Conservation (phyloP, 2,113 vertebrate species). For the Leuciscus idus region DNA sequence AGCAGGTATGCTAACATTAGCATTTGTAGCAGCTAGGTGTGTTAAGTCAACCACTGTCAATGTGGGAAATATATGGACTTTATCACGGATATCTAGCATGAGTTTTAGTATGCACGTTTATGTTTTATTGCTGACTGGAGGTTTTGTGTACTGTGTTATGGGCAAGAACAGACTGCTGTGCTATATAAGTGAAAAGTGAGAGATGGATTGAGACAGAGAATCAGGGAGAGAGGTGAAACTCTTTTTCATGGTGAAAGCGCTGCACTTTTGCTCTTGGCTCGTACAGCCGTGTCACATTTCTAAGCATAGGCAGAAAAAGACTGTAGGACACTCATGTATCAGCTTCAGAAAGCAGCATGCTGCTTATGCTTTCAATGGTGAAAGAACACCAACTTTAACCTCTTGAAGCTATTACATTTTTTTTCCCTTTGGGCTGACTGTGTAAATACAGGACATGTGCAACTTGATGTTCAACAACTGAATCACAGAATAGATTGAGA, state of each 20-base stretch:
- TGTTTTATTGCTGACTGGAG: slow-evolving; percentile 6
- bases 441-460: background rate
- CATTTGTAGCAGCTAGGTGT: background rate
- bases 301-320: slow-evolving; percentile 50
- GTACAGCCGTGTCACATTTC: slow-evolving; percentile 48
- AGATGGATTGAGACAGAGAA: slow-evolving; percentile 7
- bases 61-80: background rate
- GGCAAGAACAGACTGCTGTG: slow-evolving; percentile 26
- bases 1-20: too few species aligned
- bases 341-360: slow-evolving; percentile 35
- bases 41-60: background rate
- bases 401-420: background rate
- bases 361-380: background rate
- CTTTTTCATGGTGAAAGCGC: slow-evolving; percentile 47
- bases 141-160: slow-evolving; percentile 24
- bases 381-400: background rate
- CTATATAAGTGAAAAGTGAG: background rate
- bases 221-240: slow-evolving; percentile 35
- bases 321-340: slow-evolving; percentile 38
- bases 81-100: background rate
- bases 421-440: background rate
- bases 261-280: slow-evolving; percentile 51
- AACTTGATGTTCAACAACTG: too few species aligned
- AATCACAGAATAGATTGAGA: too few species aligned
- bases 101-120: background rate